Conservation (phyloP, 1,140 invertebrate species). For the Colletes gigas region DNA sequence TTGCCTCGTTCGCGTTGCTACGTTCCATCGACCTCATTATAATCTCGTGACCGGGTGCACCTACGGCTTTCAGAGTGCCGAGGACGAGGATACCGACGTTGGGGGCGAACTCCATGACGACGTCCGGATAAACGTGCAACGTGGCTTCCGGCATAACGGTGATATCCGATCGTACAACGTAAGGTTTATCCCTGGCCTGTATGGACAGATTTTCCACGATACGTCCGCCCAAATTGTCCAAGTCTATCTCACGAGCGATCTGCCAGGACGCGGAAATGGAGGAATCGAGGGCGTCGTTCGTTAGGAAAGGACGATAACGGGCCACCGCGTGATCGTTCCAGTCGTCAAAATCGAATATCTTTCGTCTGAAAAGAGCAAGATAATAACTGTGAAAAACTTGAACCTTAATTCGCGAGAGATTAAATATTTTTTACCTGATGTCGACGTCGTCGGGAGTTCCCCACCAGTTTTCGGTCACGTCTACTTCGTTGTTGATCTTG, state of each 20-base stretch:
- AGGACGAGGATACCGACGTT: slow-evolving; percentile 98
- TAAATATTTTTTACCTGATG: slow-evolving; percentile 81
- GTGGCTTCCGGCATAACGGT: slow-evolving; percentile 97
- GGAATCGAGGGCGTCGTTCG: slow-evolving; percentile 87
- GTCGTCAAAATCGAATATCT: slow-evolving; percentile 99
- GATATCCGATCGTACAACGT: slow-evolving; percentile 93
- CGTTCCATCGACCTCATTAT: slow-evolving; percentile 87
- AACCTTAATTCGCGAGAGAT: not conserved
- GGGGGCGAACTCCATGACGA: slow-evolving; percentile 95
- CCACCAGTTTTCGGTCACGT: slow-evolving; percentile 98
- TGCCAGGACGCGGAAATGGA: slow-evolving; percentile 88
- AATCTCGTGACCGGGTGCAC: slow-evolving; percentile 90
- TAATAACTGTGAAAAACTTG: not conserved
- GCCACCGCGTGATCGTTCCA: slow-evolving; percentile 99
- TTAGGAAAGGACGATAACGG: slow-evolving; percentile 92
- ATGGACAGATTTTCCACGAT: slow-evolving; percentile 89
- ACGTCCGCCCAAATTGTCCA: slow-evolving; percentile 91
- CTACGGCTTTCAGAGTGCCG: slow-evolving; percentile 93
- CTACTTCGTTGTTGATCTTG: slow-evolving; percentile 91
- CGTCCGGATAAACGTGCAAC: slow-evolving; percentile 93
- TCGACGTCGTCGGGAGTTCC: slow-evolving; percentile 86
- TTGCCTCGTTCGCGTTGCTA: not conserved
- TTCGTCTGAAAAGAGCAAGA: slow-evolving; percentile 74
- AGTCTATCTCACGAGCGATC: slow-evolving; percentile 80
- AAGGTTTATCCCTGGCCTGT: slow-evolving; percentile 86